Evolutionary conservation across 2,888 invertebrate genomes (phyloP).

Genomic region (Chydorus sphaericus): DNA sequence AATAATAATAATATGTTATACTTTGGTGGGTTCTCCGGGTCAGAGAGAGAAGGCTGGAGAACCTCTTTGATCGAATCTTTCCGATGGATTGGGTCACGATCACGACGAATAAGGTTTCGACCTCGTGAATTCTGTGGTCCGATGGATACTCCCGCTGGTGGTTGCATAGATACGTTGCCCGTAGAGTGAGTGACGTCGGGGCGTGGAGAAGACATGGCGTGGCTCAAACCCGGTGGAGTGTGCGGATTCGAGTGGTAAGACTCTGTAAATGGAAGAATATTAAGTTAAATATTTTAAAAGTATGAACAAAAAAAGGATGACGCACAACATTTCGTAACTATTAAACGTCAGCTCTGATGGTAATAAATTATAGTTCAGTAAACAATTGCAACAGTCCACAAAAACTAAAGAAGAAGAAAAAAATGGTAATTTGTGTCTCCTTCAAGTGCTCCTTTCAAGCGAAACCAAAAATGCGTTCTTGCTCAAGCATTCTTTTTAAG

Average conservation of each 20-base stretch:
- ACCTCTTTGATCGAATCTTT: conserved; percentile 14
- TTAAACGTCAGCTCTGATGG: no score
- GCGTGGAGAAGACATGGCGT: conserved; percentile 5
- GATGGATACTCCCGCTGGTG: no score
- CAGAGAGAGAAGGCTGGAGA: conserved; percentile 25
- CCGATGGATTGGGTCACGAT: neutral
- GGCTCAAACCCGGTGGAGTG: neutral
- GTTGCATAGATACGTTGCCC: neutral
- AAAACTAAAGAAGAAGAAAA: no score
- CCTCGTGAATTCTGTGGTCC: neutral
- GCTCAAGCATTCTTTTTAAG: no score
- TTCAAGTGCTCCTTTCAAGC: neutral
- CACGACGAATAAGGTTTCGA: neutral
- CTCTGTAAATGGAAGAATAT: neutral
- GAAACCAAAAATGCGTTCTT: no score
- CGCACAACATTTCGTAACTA: no score
- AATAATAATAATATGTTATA: neutral
- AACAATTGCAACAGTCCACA: no score
- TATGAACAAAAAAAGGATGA: neutral
- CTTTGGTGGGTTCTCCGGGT: conserved; percentile 11
- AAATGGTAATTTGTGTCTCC: neutral
- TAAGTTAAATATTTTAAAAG: no score
- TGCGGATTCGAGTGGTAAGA: neutral
- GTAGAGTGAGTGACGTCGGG: conserved; percentile 8
- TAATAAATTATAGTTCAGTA: no score